Evolutionary conservation across 2,797 vertebrate species (phyloP), one percentile per base, ranked within the genome.

Genomic region (Chelonia mydas): DNA sequence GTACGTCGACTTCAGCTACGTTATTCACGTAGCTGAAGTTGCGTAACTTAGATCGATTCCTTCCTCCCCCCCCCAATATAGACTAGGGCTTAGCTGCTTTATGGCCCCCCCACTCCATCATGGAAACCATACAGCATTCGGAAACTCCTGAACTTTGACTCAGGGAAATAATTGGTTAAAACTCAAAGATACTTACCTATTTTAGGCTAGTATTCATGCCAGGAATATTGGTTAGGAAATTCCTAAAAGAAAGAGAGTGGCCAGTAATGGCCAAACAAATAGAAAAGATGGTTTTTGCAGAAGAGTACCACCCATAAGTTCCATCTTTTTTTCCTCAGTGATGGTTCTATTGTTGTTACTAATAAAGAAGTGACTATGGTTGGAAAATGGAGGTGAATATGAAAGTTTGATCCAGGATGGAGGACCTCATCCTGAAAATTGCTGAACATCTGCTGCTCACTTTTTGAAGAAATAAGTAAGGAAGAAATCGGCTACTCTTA

Each of bases 181-280:
- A 94, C 88, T 25, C 7, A 90, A 68, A 91, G 84, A 54, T 0
- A 0, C 53, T 88, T 76, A 7, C 85, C 94, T 96, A 82, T 50
- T 50, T 95, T 94, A 81, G 83, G 28, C 89, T 65, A 86, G 54
- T 79, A 59, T 31, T 86, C 50, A 91, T 94, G 94, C 93, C 92
- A 89, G 82, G n/a, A 94, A 85, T 33, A 41, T 41, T 41, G 41
- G 41, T 41, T 81, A 90, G 81, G 65, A 96, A 87, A 91, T 97
- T 90, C 84, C 86, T 92, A 59, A 68, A 83, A 90, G 41, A 90
- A 86, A 78, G 80, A 83, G 86, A 94, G 33, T 11, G 28, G 1
- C 2, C 0, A 2, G 8, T 37, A 55, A 88, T 41, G 57, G 57
- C 31, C 80, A 86, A 91, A 74, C 51, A 47, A 93, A 19, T 45